Base-by-base conservation (phyloP, 2,113 vertebrate genomes). In the Gopherus evgoodei region DNA sequence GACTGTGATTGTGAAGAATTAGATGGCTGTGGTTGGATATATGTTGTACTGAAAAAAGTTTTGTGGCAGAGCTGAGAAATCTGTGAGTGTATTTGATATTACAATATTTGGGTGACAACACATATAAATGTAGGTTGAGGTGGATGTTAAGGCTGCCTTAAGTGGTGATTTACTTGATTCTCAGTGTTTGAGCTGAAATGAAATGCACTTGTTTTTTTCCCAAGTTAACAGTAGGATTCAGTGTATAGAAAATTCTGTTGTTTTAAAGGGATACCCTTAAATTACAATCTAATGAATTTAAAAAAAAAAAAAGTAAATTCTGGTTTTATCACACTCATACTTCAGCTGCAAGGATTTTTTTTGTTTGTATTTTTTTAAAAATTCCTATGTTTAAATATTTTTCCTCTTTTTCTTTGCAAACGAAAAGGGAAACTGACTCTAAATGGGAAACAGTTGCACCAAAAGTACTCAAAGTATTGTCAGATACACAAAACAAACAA, bases 201-300 rank as follows among this genome's bases (percentile, higher is more conserved):
- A 94, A 97, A 89, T 86, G 50, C 75, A 89, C 92, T 50, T 50
- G 50, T 88, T 94, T 90, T 90, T 97, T 97, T 96, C 86, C 88
- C 91, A 86, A 84, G 56, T 93, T 86, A 95, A 11, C 0, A 1
- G 16, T 69, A 86, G 35, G 90, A 84, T 50, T 72, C 54, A 42
- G 6, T 8, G 19, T 56, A 21, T 59, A 72, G 78, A 85, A 83
- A 54, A 54, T 65, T 95, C 83, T 42, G 4, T 44, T 54, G 50
- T 54, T n/a, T 27, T 89, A 52, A 47, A 50, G 4, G 11, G 42
- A 27, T 50, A 27, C 8, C 1, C 53, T 95, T 2, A 5, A 86
- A 22, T 50, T 1, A 0, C 81, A 95, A 2, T 59, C 29, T 76
- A 57, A 87, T 42, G 56, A 69, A 2, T 57, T 79, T 72, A 44